These are phyloP conservation scores for Rousettus madagascariensis DNA, from an alignment of 2,797 vertebrate genomes.

Conservation along the genomic window DNA sequence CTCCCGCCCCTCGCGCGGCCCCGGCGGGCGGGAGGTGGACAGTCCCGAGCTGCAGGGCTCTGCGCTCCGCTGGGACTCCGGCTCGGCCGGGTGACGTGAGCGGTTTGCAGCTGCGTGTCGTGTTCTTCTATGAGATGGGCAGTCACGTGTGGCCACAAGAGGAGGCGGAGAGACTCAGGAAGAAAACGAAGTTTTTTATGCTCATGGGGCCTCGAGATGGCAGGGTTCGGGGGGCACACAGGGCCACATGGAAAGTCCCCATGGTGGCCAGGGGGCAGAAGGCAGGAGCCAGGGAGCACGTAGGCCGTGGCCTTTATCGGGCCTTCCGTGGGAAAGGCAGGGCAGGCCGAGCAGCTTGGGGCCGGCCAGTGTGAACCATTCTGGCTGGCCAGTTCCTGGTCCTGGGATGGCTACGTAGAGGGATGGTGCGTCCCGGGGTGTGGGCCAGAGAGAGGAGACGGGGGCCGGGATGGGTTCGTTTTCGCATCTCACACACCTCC, in stretches of 20 bases:
- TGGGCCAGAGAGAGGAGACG: not conserved
- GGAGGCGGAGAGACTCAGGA: not conserved
- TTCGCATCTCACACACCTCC: accelerated
- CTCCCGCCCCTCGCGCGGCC: accelerated
- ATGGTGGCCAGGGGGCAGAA: not conserved
- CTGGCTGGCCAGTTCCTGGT: not conserved
- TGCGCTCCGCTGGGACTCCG: not conserved
- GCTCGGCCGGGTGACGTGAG: not conserved
- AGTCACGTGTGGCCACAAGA: not conserved
- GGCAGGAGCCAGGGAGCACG: accelerated
- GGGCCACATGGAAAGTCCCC: not conserved
- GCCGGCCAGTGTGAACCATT: accelerated
- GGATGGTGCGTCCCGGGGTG: accelerated
- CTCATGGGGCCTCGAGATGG: not conserved
- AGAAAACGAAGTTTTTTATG: not conserved
- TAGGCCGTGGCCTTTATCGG: not conserved
- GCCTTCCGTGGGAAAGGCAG: not conserved
- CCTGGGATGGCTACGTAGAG: not conserved
- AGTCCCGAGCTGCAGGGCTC: no score
- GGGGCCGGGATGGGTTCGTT: not conserved
- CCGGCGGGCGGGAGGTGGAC: not conserved
- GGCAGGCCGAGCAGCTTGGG: no score
- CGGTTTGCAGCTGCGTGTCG: accelerated
- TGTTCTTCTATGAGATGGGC: not conserved
- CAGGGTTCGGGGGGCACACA: accelerated